Evolutionary conservation across 2,888 invertebrate genomes (phyloP).

Genomic region (Sarcophaga variegata): DNA sequence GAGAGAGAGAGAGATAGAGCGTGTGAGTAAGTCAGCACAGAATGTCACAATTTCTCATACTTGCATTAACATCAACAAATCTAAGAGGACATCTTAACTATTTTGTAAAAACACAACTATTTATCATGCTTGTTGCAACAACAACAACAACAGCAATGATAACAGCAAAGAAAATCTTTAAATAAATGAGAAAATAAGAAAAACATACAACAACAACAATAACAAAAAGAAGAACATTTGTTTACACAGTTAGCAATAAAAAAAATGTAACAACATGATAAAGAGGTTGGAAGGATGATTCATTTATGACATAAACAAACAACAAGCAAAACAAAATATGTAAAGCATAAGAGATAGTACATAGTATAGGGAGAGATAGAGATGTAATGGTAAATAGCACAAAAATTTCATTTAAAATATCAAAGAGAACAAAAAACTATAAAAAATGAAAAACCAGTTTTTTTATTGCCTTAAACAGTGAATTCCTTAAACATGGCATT

Average conservation of each 20-base stretch:
- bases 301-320: constrained; percentile 50
- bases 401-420: no score
- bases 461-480: no score
- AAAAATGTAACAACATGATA: constrained; percentile 25
- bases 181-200: not conserved
- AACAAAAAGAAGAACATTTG: constrained; percentile 29
- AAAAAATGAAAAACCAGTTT: no score
- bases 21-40: no score
- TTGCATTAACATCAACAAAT: not conserved
- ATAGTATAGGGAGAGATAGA: no score
- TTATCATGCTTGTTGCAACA: constrained; percentile 40
- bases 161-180: not conserved
- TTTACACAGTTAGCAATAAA: not conserved
- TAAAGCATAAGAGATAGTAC: not conserved
- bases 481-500: no score
- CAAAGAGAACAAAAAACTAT: no score
- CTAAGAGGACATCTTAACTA: not conserved
- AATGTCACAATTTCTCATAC: not conserved
- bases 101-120: not conserved
- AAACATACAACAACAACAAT: no score
- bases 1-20: no score
- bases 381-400: no score
- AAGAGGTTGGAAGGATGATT: constrained; percentile 54
- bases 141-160: not conserved
- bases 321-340: not conserved